These are phyloP conservation scores for Fukomys damarensis DNA, from an alignment of 2,113 vertebrate genomes.

Conservation along the genomic window DNA sequence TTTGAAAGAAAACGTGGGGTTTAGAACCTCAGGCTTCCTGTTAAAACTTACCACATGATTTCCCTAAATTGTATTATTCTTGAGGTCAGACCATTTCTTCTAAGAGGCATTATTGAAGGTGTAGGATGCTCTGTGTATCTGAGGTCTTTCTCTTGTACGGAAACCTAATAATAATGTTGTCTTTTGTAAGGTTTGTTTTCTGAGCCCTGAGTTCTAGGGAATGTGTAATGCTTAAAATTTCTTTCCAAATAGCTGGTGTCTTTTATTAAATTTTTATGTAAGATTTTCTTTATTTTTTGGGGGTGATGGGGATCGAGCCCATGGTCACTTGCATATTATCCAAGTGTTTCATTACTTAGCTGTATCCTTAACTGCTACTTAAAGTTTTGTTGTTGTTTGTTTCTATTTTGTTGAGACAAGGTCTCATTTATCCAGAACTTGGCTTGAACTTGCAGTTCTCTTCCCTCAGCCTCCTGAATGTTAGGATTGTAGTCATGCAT, in stretches of 20 bases:
- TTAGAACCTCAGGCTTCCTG: constrained; percentile 22
- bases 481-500: background rate
- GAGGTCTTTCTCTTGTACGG: background rate
- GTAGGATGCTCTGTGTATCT: background rate
- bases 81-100: background rate
- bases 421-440: background rate
- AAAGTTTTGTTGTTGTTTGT: background rate
- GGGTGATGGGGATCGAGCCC: background rate
- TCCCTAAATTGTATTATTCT: background rate
- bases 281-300: background rate
- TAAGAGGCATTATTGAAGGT: background rate
- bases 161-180: constrained; percentile 29
- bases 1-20: background rate
- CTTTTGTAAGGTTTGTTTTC: constrained; percentile 37
- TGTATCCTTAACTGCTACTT: background rate
- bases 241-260: constrained; percentile 17
- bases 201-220: background rate
- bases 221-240: constrained; percentile 41
- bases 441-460: background rate
- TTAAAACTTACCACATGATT: background rate
- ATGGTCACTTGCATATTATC: background rate
- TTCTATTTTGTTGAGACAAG: background rate
- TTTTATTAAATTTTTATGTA: constrained; percentile 42
- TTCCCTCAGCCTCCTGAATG: background rate
- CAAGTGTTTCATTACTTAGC: background rate